Evolutionary conservation across 2,113 vertebrate species (phyloP).

Genomic region (Saccopteryx leptura): DNA sequence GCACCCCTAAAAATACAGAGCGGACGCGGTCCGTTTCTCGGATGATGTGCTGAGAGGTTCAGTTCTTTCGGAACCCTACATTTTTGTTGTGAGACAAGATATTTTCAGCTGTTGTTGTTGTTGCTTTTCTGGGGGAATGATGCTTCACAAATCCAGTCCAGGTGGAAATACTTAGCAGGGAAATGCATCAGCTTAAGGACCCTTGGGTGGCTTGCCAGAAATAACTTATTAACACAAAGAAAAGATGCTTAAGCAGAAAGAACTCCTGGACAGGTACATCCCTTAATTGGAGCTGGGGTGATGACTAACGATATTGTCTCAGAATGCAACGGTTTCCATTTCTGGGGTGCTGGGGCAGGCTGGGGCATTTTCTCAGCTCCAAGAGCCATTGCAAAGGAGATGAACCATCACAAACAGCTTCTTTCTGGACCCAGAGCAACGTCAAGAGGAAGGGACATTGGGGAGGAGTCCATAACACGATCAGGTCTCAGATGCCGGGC

Average conservation of each 20-base stretch:
- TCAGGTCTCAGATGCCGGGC: background rate
- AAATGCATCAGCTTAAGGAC: constrained; percentile 46
- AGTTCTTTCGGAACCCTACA: background rate
- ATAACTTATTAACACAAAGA: constrained; percentile 61
- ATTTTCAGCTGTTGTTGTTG: background rate
- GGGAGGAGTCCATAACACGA: background rate
- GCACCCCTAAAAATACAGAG: background rate
- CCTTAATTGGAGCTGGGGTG: background rate
- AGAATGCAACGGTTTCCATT: constrained; percentile 25
- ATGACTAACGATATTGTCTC: constrained; percentile 60
- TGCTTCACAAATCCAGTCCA: constrained; percentile 32
- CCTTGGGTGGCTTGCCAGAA: background rate
- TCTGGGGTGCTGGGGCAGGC: background rate
- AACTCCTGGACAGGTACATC: background rate
- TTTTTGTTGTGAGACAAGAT: constrained; percentile 52
- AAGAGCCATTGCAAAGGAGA: background rate
- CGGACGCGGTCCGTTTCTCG: constrained; percentile 11
- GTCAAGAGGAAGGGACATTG: background rate
- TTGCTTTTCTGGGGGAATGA: background rate
- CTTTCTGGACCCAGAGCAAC: background rate
- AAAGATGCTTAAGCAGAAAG: constrained; percentile 41
- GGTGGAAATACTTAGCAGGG: constrained; percentile 18
- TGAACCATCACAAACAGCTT: background rate
- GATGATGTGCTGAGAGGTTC: constrained; percentile 60
- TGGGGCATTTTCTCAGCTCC: background rate